A percentile compares a stretch with the other conserved stretches of the same genome.
These are phyloP conservation scores for Talpa occidentalis DNA, from an alignment of 2,113 vertebrate genomes.

Conservation along the genomic window DNA sequence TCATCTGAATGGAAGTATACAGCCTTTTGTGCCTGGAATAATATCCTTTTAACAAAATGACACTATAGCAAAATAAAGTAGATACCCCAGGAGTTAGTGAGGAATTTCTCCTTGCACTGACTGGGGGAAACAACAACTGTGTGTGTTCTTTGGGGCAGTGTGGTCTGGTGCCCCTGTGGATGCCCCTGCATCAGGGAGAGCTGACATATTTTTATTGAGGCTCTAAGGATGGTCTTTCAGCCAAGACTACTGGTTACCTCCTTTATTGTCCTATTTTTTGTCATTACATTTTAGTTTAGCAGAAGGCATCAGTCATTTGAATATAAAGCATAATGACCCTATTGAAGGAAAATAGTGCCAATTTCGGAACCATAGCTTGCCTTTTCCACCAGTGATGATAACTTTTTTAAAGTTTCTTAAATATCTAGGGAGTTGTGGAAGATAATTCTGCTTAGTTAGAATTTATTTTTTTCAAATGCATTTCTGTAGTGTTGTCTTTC, in stretches of 20 bases:
- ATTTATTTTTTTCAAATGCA: not conserved
- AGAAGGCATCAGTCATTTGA: not conserved
- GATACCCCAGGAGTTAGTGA: not conserved
- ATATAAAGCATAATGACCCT: not conserved
- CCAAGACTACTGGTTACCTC: not conserved
- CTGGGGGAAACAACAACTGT: not conserved
- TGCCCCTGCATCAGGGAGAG: not conserved
- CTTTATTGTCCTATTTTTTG: not conserved
- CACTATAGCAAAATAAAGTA: not conserved
- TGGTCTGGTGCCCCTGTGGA: fast-evolving
- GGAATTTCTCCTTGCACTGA: not conserved
- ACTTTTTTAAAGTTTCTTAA: not conserved
- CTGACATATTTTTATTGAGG: not conserved
- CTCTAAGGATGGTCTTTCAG: not conserved
- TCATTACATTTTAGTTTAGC: not conserved
- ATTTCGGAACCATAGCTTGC: not conserved
- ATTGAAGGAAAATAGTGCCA: not conserved
- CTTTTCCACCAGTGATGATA: not conserved
- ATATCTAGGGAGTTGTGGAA: not conserved
- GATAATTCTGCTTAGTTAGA: not conserved
- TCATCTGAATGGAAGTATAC: not conserved
- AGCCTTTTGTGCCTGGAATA: not conserved
- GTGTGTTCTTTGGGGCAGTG: not conserved
- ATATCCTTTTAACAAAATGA: not conserved
- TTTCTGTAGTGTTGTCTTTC: conserved; percentile 15